Conservation (phyloP, 2,797 vertebrate species). For the Dermochelys coriacea region DNA sequence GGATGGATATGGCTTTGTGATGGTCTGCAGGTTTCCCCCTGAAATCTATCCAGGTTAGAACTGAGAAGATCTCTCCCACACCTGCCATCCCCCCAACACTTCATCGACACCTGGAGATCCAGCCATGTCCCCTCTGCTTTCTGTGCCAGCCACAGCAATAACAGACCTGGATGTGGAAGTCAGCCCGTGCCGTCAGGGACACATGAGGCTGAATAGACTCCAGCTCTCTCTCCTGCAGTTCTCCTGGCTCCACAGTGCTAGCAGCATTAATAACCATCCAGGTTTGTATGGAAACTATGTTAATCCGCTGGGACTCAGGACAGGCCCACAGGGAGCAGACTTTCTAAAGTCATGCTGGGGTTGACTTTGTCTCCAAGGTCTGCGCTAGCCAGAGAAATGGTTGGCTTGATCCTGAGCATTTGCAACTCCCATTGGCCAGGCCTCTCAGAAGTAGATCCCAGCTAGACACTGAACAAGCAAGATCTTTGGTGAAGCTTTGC, state of each 20-base stretch:
- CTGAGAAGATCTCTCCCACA: not conserved
- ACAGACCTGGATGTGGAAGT: not conserved
- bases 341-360: not conserved
- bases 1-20: not conserved
- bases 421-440: not conserved
- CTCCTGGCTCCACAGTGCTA: not conserved
- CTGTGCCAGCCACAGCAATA: not conserved
- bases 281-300: not conserved
- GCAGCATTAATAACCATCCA: not conserved
- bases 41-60: not conserved
- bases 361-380: not conserved
- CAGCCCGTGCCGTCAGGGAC: not conserved
- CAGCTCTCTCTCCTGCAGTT: not conserved
- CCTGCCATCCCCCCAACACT: not conserved
- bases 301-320: not conserved
- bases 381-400: not conserved
- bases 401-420: not conserved
- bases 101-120: not conserved
- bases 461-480: not conserved
- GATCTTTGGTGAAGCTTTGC: not conserved
- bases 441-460: not conserved
- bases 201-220: not conserved
- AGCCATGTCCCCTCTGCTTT: not conserved
- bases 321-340: not conserved
- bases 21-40: not conserved